Conservation (phyloP, 2,113 vertebrate genomes). For the Pseudorasbora parva region DNA sequence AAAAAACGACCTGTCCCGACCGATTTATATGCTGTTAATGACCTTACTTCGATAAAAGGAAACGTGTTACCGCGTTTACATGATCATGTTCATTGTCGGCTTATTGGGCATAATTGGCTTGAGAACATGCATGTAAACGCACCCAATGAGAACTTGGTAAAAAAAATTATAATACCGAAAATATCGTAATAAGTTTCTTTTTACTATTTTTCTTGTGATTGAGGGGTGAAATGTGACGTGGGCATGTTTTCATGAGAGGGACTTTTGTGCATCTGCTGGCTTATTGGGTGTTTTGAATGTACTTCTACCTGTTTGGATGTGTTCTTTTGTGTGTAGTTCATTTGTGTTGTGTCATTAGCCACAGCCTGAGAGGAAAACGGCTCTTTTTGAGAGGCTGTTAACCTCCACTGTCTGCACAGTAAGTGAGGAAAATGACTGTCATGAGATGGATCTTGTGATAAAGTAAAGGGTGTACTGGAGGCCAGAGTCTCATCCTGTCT, state of each 20-base stretch:
- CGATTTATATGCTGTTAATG: too few relatives aligned
- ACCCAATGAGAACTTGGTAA: too few relatives aligned
- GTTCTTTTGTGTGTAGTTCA: not conserved
- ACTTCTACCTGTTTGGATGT: not conserved
- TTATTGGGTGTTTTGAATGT: not conserved
- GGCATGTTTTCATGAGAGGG: not conserved
- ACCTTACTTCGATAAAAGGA: too few relatives aligned
- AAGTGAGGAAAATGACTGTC: slow-evolving; percentile 1
- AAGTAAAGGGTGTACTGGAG: not conserved
- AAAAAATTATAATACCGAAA: too few relatives aligned
- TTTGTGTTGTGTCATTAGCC: not conserved
- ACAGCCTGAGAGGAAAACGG: not conserved
- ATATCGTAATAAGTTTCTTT: too few relatives aligned
- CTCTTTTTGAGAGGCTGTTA: slow-evolving; percentile 20
- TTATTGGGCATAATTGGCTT: too few relatives aligned
- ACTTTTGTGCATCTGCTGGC: not conserved
- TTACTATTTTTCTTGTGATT: not conserved
- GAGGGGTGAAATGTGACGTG: not conserved
- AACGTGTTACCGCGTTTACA: too few relatives aligned
- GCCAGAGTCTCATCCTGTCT: slow-evolving; percentile 67
- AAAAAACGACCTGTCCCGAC: too few relatives aligned
- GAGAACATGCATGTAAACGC: too few relatives aligned
- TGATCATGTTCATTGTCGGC: too few relatives aligned
- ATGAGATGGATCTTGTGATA: slow-evolving; percentile 20
- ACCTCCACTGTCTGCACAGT: slow-evolving; percentile 6